Conservation (phyloP, 2,113 vertebrate species). For the Pithys albifrons region DNA sequence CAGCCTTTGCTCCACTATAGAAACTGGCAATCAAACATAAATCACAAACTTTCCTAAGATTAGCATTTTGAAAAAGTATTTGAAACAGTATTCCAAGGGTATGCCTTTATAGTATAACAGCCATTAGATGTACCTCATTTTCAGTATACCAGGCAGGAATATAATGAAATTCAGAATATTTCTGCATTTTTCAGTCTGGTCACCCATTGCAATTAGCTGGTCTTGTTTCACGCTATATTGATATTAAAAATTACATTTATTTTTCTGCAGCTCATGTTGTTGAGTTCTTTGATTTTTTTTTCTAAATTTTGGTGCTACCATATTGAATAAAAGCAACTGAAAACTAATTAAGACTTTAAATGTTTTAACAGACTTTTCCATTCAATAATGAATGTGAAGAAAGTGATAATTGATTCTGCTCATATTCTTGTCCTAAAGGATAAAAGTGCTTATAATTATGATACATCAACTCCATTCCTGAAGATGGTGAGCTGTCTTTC, state of each 20-base stretch:
- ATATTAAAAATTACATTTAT: background rate
- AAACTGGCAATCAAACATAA: background rate
- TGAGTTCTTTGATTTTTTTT: background rate
- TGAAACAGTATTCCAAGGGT: background rate
- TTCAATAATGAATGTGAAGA: conserved; percentile 84
- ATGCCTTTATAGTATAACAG: background rate
- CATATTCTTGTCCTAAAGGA: conserved; percentile 88
- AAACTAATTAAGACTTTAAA: background rate
- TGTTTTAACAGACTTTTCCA: conserved; percentile 82
- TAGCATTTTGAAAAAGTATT: background rate
- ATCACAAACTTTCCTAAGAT: background rate
- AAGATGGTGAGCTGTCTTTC: conserved; percentile 80
- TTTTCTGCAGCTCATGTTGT: background rate
- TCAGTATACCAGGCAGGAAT: background rate
- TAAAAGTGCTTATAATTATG: conserved; percentile 78
- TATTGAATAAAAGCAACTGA: background rate
- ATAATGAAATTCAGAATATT: background rate
- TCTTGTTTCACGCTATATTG: background rate
- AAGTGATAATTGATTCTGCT: conserved; percentile 83
- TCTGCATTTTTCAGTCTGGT: background rate
- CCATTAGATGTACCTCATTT: background rate
- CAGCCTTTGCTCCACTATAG: background rate
- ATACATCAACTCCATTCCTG: conserved; percentile 78
- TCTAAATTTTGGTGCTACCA: background rate
- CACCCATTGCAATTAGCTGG: background rate